Evolutionary conservation across 37 sponge, comb jelly and placozoan species (phyloP).

Genomic region (Petrosia ficiformis): DNA sequence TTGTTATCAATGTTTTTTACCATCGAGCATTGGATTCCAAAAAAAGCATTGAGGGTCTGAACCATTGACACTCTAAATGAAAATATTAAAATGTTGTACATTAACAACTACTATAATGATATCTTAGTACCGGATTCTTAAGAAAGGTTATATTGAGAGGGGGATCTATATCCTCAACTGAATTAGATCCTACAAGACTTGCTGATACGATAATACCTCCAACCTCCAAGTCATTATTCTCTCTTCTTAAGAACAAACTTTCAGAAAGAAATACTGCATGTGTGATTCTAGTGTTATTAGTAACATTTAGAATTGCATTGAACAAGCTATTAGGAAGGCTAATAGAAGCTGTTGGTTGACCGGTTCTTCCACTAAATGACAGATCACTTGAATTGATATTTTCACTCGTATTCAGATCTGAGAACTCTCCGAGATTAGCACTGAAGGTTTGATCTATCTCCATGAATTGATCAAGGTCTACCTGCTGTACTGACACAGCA

Average conservation of each 20-base stretch:
- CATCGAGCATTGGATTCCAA: conserved; percentile 51
- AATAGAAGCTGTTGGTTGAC: not conserved
- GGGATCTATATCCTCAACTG: conserved; percentile 1
- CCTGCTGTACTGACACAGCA: conserved; percentile 7
- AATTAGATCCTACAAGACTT: conserved; percentile 3
- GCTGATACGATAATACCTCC: conserved; percentile 27
- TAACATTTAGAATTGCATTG: not conserved
- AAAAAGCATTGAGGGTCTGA: conserved; percentile 15
- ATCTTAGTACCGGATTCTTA: conserved; percentile 7
- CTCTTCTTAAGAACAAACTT: conserved; percentile 18
- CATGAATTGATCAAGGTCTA: conserved; percentile 1
- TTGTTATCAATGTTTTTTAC: not conserved
- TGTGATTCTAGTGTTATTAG: not conserved
- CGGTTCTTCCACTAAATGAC: not conserved
- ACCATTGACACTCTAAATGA: conserved; percentile 5
- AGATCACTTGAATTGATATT: not conserved
- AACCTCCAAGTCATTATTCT: not conserved
- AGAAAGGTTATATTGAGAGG: conserved; percentile 9
- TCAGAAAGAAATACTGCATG: conserved; percentile 9
- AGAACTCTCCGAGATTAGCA: not conserved
- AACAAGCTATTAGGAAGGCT: conserved; percentile 10
- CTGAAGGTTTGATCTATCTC: not conserved
- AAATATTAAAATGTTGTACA: not conserved
- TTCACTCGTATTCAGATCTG: not conserved
- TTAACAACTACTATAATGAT: too few species aligned